Evolutionary conservation across 2,888 invertebrate genomes (phyloP).

Genomic region (Spisula subtruncata): DNA sequence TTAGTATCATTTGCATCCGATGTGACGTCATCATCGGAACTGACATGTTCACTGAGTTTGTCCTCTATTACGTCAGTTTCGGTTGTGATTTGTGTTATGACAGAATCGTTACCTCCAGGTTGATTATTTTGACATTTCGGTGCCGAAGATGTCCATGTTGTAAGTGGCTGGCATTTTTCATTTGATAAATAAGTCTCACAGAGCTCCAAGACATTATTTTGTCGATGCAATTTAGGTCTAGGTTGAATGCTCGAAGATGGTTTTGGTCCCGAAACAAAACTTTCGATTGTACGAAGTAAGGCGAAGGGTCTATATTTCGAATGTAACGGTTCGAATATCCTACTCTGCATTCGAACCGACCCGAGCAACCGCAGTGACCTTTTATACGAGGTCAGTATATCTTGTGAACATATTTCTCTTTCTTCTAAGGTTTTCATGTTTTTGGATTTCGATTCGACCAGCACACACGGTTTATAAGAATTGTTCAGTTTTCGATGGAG

Average conservation of each 20-base stretch:
- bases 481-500: not conserved
- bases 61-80: not conserved
- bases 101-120: not conserved
- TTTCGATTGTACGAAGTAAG: not conserved
- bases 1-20: not conserved
- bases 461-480: not conserved
- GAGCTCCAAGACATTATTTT: not conserved
- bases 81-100: not conserved
- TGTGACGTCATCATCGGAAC: not conserved
- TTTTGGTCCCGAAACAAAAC: conserved; percentile 17
- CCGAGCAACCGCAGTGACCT: conserved; percentile 31
- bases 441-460: not conserved
- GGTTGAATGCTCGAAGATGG: conserved; percentile 33
- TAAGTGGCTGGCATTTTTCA: not conserved
- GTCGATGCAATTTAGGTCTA: conserved; percentile 31
- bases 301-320: conserved; percentile 34
- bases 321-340: conserved; percentile 34
- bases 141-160: not conserved
- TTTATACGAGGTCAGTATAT: conserved; percentile 13
- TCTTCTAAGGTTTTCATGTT: conserved; percentile 10
- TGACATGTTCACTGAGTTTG: not conserved
- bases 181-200: not conserved
- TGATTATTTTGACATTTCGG: not conserved
- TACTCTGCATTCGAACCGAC: conserved; percentile 34
- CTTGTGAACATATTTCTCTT: conserved; percentile 14